A percentile compares a stretch with the other conserved stretches of the same genome.
phyloP scores from a whole-genome alignment of 2,113 vertebrate species.

The Todiramphus chloris region DNA sequence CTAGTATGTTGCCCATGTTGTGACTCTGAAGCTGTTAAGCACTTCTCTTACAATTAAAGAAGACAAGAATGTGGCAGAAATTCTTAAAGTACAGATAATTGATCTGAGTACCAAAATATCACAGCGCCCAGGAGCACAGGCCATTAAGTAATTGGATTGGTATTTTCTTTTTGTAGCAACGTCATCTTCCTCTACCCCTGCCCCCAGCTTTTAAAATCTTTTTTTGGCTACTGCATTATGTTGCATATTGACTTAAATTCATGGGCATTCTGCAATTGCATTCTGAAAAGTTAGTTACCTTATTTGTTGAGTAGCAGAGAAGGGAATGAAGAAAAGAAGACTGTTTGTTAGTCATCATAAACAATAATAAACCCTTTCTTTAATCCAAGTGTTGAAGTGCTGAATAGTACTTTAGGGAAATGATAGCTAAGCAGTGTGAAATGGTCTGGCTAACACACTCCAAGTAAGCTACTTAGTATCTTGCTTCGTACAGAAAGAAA shows the following conservation, averaged over 20 bases:
- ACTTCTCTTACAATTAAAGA: conserved; percentile 91
- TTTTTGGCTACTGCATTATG: background rate
- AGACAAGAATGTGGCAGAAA: conserved; percentile 84
- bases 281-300: background rate
- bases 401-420: background rate
- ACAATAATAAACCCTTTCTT: background rate
- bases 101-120: conserved; percentile 87
- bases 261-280: background rate
- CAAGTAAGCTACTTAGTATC: background rate
- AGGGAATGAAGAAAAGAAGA: background rate
- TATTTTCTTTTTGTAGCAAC: background rate
- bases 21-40: conserved; percentile 88
- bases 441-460: background rate
- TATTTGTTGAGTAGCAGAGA: background rate
- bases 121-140: conserved; percentile 94
- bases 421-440: background rate
- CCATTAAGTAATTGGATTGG: conserved; percentile 83
- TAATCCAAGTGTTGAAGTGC: background rate
- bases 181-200: background rate
- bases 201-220: background rate
- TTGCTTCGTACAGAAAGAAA: background rate
- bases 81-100: conserved; percentile 91
- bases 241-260: background rate
- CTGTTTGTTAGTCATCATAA: background rate
- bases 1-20: conserved; percentile 89